Conservation (phyloP, 2,113 vertebrate species). For the Cephalopholis sonnerati region DNA sequence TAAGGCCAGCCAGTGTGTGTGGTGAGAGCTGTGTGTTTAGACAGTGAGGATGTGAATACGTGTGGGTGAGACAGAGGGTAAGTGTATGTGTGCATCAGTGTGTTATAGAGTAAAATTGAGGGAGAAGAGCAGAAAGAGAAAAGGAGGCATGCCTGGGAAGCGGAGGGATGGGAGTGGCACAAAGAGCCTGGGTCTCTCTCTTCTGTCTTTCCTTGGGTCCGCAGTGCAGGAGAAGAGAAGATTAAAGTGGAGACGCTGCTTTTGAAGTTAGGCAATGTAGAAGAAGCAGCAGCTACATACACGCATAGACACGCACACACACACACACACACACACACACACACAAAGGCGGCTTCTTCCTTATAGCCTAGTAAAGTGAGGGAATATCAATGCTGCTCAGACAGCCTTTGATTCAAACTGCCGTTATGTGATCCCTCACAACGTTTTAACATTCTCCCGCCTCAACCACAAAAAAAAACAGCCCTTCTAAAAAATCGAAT, state of each 20-base stretch:
- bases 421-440: conserved; percentile 65
- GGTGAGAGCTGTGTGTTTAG: conserved; percentile 31
- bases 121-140: conserved; percentile 25
- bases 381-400: conserved; percentile 67
- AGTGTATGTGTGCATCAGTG: conserved; percentile 5
- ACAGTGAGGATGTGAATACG: conserved; percentile 14
- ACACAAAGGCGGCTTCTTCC: conserved; percentile 33
- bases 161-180: conserved; percentile 62
- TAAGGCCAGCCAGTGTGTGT: conserved; percentile 49
- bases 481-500: not conserved
- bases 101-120: conserved; percentile 17
- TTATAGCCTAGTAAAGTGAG: conserved; percentile 61
- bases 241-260: conserved; percentile 78
- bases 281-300: conserved; percentile 51
- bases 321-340: conserved; percentile 41
- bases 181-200: conserved; percentile 44
- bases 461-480: conserved; percentile 18
- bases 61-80: not conserved
- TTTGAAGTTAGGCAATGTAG: conserved; percentile 80
- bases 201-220: conserved; percentile 71
- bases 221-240: conserved; percentile 78
- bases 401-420: conserved; percentile 70
- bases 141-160: conserved; percentile 33
- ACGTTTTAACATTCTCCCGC: conserved; percentile 58
- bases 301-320: conserved; percentile 21